These are phyloP conservation scores for Diphyllodes magnificus DNA, from an alignment of 2,113 vertebrate genomes.

Conservation along the genomic window DNA sequence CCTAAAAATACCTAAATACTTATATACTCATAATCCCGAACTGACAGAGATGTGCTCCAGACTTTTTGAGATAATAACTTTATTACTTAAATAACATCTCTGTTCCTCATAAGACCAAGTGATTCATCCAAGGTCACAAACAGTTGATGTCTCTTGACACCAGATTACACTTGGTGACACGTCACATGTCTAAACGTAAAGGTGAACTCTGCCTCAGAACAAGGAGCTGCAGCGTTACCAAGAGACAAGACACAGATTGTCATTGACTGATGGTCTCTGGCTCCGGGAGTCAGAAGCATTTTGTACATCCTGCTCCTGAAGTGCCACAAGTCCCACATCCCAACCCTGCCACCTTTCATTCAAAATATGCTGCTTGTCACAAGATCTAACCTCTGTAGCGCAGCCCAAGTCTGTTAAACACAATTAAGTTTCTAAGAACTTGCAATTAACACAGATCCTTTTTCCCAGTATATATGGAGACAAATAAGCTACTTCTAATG, in stretches of 20 bases:
- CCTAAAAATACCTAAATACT: neutral
- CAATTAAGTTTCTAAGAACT: neutral
- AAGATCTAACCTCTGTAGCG: neutral
- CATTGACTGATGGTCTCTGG: neutral
- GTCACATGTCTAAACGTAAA: neutral
- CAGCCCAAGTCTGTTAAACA: neutral
- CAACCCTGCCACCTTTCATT: neutral
- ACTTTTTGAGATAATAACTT: neutral
- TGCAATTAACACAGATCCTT: neutral
- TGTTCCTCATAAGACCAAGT: neutral
- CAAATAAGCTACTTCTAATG: neutral
- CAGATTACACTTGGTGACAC: neutral
- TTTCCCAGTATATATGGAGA: neutral
- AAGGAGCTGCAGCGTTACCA: neutral
- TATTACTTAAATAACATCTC: neutral
- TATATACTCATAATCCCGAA: neutral
- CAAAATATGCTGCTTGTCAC: neutral
- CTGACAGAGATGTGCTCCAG: neutral
- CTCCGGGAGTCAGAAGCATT: neutral
- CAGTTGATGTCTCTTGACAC: neutral
- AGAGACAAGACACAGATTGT: neutral
- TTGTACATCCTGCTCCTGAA: neutral
- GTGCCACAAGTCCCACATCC: neutral
- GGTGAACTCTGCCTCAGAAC: neutral
- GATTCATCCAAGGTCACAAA: neutral